A percentile compares a stretch with the other conserved stretches of the same genome.
Conservation (phyloP, 2,113 vertebrate species). For the Papio anubis region DNA sequence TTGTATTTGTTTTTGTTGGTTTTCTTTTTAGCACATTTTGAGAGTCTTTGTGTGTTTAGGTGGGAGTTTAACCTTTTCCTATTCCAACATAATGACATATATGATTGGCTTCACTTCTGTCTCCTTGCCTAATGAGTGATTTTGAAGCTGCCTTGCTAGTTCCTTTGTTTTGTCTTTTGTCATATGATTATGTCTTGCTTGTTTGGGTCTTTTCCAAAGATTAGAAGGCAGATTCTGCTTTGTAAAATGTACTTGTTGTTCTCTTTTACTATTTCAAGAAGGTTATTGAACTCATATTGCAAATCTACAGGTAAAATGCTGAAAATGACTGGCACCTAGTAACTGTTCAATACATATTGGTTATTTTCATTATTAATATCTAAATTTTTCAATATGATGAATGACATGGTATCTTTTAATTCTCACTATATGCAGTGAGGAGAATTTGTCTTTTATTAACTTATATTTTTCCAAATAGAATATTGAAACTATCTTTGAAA, state of each 20-base stretch:
- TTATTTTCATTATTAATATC: too few species aligned
- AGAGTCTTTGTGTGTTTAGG: not conserved
- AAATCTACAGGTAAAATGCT: accelerated
- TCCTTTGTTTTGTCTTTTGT: not conserved
- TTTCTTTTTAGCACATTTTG: not conserved
- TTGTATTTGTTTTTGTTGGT: not conserved
- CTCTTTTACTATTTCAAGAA: not conserved
- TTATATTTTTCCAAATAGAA: not conserved
- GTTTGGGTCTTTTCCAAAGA: not conserved
- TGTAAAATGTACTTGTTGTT: not conserved
- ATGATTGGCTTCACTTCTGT: not conserved
- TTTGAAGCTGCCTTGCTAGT: not conserved
- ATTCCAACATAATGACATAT: not conserved
- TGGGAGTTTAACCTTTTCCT: not conserved
- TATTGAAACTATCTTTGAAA: too few species aligned
- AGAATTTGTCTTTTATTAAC: not conserved
- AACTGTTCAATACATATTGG: not conserved
- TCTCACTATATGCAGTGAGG: accelerated
- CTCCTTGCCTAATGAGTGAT: not conserved
- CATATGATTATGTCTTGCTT: not conserved
- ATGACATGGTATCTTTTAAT: not conserved
- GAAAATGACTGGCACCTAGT: not conserved
- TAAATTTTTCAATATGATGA: not conserved
- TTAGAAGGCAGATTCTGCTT: not conserved
- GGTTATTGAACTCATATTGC: accelerated